phyloP scores from a whole-genome alignment of 1,140 invertebrate genomes.

The Papilio glaucus region DNA sequence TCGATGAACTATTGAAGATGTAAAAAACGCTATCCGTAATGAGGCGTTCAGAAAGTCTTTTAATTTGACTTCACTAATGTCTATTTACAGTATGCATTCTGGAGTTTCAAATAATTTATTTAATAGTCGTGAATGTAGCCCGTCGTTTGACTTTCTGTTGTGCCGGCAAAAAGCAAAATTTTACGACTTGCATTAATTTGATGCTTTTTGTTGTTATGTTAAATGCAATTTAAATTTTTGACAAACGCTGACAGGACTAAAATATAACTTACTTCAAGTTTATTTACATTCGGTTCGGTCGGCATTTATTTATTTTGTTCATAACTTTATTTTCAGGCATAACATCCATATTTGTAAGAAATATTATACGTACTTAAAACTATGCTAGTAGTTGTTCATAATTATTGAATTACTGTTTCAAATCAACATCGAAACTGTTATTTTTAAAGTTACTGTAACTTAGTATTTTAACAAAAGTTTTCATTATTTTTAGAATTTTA shows the following conservation, averaged over 20 bases:
- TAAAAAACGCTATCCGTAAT: slow-evolving; percentile 28
- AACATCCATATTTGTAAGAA: too few species aligned
- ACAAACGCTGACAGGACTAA: not conserved
- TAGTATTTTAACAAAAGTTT: too few species aligned
- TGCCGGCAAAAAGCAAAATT: not conserved
- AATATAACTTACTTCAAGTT: not conserved
- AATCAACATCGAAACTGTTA: too few species aligned
- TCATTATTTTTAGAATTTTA: too few species aligned
- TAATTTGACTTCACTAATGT: slow-evolving; percentile 25
- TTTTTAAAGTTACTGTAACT: too few species aligned
- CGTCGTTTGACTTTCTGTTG: not conserved
- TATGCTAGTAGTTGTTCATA: too few species aligned
- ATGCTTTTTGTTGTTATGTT: not conserved
- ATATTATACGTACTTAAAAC: too few species aligned
- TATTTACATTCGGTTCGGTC: too few species aligned
- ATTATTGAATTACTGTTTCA: too few species aligned
- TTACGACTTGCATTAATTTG: not conserved
- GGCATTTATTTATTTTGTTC: too few species aligned
- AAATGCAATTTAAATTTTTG: not conserved
- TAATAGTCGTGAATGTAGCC: not conserved
- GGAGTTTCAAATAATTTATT: not conserved
- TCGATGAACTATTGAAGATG: slow-evolving; percentile 13
- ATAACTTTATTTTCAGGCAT: too few species aligned
- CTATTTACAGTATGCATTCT: slow-evolving; percentile 12
- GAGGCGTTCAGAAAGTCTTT: slow-evolving; percentile 25